Base-by-base conservation (phyloP, 2,888 invertebrate species). In the Hirtodrosophila histrioides region DNA sequence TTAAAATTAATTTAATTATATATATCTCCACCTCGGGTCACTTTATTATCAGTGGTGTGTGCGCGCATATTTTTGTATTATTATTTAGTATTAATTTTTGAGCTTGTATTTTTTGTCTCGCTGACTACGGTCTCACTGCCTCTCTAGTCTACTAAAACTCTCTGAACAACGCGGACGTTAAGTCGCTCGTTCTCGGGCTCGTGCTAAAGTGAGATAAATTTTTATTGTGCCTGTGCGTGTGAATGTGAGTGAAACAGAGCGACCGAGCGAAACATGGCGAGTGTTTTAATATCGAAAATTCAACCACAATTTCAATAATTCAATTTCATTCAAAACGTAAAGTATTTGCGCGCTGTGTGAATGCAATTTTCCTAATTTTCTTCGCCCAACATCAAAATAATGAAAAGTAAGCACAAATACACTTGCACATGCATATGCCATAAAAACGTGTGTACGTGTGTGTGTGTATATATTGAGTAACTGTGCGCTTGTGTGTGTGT, bases 351-450 rank as follows among this genome's bases (percentile, higher is more conserved):
- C 53, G 66, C 58, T 49, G 48, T 66, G 71, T 75, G 57, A 75
- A 75, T 75, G 71, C 65, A 58, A 51, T 69, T 60, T 54, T 43
- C 41, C 61, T 36, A 49, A 44, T 57, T 75, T 50, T 49, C 40
- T 35, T 41, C 50, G 24, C 49, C 46, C 64, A 61, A 62, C 61
- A 67, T 50, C 60, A 69, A 68, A 60, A 58, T 62, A 63, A 63
- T 57, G 69, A 81, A 81, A 80, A 78, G 79, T 80, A 85, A 80
- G 80, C 85, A 40, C 56, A 57, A 74, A 70, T 66, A 70, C 62
- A 58, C 36, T 31, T 69, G 61, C 60, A 68, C 3, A 7, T 8
- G 2, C 17, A 17, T 1, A 54, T 54, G 50, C 43, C 43, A 57
- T 35, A 48, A 35, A 40, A 45, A 41, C 45, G 54, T 46, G 54